Conservation (phyloP, 2,888 invertebrate genomes). For the Liposcelis brunnea region DNA sequence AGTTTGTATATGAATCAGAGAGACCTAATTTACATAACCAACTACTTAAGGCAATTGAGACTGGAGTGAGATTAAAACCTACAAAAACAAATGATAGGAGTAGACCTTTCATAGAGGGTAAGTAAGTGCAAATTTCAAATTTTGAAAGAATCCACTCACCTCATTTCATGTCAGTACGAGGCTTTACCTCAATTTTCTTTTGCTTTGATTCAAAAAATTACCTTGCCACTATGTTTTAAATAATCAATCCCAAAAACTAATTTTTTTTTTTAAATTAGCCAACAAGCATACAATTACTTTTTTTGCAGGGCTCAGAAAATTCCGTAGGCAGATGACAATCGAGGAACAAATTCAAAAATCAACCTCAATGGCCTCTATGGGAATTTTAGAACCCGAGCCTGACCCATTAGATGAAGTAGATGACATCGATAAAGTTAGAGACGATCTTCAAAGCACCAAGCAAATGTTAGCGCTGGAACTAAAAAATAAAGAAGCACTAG, state of each 20-base stretch:
- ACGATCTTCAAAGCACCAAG: conserved; percentile 81
- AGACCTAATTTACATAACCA: conserved; percentile 63
- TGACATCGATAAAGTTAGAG: conserved; percentile 72
- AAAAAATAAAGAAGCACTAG: conserved; percentile 68
- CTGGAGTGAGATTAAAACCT: conserved; percentile 56
- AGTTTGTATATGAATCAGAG: conserved; percentile 79
- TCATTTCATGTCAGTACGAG: no score
- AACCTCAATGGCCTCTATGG: conserved; percentile 44
- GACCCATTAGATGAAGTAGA: conserved; percentile 56
- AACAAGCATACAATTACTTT: no score
- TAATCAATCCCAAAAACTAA: no score
- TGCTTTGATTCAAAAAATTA: no score
- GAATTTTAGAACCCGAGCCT: conserved; percentile 34
- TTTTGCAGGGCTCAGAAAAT: conserved; percentile 47
- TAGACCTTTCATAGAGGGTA: conserved; percentile 62
- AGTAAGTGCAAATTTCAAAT: conserved; percentile 11
- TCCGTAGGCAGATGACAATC: conserved; percentile 75
- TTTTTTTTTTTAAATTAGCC: no score
- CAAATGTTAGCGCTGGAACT: conserved; percentile 76
- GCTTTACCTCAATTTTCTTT: no score
- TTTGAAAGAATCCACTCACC: no score
- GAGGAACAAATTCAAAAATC: conserved; percentile 78
- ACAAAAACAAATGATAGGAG: conserved; percentile 72
- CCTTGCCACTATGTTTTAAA: no score
- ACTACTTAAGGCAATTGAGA: conserved; percentile 62